Conservation (phyloP, 2,113 vertebrate genomes). For the Petrocephalus zakoni region DNA sequence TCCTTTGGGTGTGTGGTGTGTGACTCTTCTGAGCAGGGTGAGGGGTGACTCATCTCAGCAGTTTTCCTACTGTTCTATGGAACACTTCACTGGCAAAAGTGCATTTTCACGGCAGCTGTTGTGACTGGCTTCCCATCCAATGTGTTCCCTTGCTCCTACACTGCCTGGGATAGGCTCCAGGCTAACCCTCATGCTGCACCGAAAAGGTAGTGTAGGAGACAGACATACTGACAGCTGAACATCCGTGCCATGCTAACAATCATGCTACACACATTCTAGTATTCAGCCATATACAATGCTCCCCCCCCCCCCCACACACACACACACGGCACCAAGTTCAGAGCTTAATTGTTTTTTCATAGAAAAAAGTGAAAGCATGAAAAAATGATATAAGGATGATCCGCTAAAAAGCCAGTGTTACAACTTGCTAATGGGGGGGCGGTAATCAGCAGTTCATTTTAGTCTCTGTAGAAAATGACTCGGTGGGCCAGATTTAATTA, state of each 20-base stretch:
- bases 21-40: neutral
- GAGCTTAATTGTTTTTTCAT: neutral
- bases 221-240: neutral
- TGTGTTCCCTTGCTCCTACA: neutral
- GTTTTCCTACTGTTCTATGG: neutral
- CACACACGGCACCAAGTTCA: neutral
- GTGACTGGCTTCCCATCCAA: neutral
- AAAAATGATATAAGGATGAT: neutral
- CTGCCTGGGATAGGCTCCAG: neutral
- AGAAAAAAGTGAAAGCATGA: neutral
- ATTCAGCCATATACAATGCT: neutral
- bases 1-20: no score
- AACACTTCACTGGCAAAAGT: neutral
- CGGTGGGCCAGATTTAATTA: neutral
- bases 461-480: neutral
- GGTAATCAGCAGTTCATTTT: neutral
- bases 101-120: neutral
- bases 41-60: neutral
- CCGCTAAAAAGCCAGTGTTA: neutral
- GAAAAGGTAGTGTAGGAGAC: neutral
- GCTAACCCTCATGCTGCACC: neutral
- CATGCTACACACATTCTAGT: neutral
- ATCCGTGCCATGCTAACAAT: neutral
- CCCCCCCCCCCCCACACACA: neutral
- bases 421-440: neutral